Evolutionary conservation across 2,797 vertebrate species (phyloP).

Genomic region (Odontamblyopus lacepedii): DNA sequence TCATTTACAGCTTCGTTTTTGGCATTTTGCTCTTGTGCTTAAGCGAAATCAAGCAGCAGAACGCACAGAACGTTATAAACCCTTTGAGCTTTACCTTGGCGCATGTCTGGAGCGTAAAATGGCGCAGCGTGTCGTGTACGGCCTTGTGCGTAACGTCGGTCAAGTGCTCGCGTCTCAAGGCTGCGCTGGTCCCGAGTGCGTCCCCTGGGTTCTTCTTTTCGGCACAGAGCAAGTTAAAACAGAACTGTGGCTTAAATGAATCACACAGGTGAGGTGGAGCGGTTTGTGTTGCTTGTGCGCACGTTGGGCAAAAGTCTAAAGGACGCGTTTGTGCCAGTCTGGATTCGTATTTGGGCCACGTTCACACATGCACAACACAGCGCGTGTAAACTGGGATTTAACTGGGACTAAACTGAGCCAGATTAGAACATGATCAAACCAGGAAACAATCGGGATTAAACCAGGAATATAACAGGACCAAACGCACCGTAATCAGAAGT

Average conservation of each 20-base stretch:
- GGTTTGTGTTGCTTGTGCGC: slow-evolving; percentile 26
- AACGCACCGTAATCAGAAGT: too few species aligned
- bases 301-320: slow-evolving; percentile 3
- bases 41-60: neutral
- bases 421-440: neutral
- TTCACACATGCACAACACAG: neutral
- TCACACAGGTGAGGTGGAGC: slow-evolving; percentile 38
- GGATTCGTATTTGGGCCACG: neutral
- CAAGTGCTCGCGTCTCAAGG: slow-evolving; percentile 62
- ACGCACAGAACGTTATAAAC: neutral
- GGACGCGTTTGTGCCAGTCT: neutral
- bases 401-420: neutral
- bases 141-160: slow-evolving; percentile 53
- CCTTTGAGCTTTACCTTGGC: slow-evolving; percentile 9
- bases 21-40: neutral
- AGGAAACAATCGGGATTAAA: neutral
- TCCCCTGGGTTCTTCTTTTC: neutral
- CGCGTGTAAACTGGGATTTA: neutral
- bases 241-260: slow-evolving; percentile 28
- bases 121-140: slow-evolving; percentile 26
- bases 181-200: slow-evolving; percentile 35
- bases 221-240: neutral
- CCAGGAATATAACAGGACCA: neutral
- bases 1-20: neutral
- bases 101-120: slow-evolving; percentile 9